phyloP scores from a whole-genome alignment of 2,797 vertebrate species.

The Micrastur ruficollis region DNA sequence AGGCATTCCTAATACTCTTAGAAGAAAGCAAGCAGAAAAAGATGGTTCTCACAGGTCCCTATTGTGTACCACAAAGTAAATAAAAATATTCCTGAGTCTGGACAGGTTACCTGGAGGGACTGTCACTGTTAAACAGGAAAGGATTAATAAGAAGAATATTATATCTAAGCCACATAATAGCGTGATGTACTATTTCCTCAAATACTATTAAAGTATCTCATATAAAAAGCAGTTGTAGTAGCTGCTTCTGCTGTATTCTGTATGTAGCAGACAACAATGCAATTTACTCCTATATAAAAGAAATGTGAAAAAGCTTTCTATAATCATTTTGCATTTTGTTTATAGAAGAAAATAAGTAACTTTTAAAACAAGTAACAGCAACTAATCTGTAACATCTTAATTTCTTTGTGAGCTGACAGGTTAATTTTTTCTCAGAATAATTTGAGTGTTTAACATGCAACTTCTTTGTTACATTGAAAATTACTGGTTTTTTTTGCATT shows the following conservation, averaged over 20 bases:
- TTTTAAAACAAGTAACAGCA: background rate
- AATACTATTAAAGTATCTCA: background rate
- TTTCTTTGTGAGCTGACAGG: background rate
- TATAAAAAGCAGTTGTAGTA: background rate
- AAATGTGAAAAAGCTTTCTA: background rate
- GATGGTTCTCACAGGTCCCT: background rate
- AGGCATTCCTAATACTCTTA: background rate
- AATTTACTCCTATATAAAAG: background rate
- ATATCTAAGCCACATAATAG: background rate
- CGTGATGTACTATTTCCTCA: background rate
- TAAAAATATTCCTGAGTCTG: background rate
- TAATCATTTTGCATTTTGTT: background rate
- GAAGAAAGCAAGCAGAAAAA: background rate
- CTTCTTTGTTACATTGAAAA: background rate
- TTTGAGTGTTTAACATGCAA: background rate
- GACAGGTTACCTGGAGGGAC: background rate
- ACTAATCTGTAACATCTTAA: background rate
- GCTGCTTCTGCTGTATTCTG: background rate
- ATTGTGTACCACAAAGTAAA: background rate
- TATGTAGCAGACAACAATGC: background rate
- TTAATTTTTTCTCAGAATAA: background rate
- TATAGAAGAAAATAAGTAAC: background rate
- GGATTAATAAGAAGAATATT: background rate
- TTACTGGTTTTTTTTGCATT: background rate
- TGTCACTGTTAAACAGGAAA: background rate